Percentiles rank a stretch among this genome's conserved stretches.
Conservation (phyloP, 2,888 invertebrate species). For the Agrilus mali region DNA sequence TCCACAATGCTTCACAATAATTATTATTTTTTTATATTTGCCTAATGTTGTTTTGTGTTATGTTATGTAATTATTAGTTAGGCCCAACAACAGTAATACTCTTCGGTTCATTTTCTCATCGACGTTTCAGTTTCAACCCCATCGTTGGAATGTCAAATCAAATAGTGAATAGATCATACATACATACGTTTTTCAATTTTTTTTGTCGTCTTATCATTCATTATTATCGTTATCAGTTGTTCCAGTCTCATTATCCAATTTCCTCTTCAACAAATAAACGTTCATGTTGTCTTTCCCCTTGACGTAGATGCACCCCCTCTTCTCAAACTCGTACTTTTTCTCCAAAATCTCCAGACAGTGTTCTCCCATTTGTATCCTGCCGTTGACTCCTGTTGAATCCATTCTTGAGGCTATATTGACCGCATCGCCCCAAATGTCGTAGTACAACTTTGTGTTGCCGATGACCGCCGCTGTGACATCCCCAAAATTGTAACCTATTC, state of each 20-base stretch:
- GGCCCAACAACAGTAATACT: no score
- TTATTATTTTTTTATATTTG: no score
- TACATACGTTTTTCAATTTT: not conserved
- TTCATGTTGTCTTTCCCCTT: slow-evolving; percentile 96
- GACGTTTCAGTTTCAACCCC: no score
- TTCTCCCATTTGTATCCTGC: slow-evolving; percentile 72
- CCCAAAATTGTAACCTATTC: slow-evolving; percentile 86
- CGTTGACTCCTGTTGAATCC: slow-evolving; percentile 90
- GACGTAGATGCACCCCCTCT: slow-evolving; percentile 87
- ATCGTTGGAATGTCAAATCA: not conserved
- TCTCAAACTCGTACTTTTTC: slow-evolving; percentile 72
- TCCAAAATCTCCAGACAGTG: slow-evolving; percentile 59
- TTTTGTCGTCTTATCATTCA: not conserved
- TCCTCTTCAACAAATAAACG: slow-evolving; percentile 60
- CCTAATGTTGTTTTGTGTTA: no score
- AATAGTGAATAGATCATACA: not conserved
- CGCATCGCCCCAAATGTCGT: slow-evolving; percentile 98
- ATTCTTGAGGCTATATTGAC: slow-evolving; percentile 95
- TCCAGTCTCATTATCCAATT: slow-evolving; percentile 17
- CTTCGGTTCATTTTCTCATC: no score
- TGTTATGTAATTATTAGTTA: no score
- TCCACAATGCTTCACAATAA: no score
- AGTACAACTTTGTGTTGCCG: slow-evolving; percentile 89
- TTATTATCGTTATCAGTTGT: not conserved
- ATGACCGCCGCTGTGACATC: slow-evolving; percentile 96